A percentile compares a stretch with the other conserved stretches of the same genome.
phyloP scores from a whole-genome alignment of 23 tunicate genomes.

The Trididemnum clinides region DNA sequence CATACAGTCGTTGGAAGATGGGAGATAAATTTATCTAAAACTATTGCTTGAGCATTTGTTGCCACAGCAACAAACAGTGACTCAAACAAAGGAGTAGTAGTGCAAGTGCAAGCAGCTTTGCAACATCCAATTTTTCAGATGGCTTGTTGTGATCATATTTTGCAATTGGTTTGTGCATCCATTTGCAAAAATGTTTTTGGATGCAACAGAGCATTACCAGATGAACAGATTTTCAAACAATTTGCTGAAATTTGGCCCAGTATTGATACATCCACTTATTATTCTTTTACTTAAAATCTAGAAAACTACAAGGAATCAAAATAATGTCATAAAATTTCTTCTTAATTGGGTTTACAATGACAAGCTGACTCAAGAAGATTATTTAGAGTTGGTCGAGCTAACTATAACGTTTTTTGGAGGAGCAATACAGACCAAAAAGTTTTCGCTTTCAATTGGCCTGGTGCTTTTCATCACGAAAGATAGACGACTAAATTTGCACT shows the following conservation, averaged over 20 bases:
- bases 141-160: conserved; percentile 4
- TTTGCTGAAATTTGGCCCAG: not conserved
- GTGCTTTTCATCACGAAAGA: conserved; percentile 15
- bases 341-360: not conserved
- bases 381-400: not conserved
- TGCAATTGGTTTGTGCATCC: not conserved
- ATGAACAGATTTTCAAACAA: not conserved
- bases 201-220: not conserved
- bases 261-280: not conserved
- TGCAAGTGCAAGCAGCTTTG: not conserved
- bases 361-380: not conserved
- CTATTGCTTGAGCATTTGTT: not conserved
- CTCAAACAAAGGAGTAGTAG: not conserved
- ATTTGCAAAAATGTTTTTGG: not conserved
- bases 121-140: not conserved
- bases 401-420: not conserved
- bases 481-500: conserved; percentile 3
- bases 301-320: not conserved
- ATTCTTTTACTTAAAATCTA: not conserved
- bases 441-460: not conserved
- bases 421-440: not conserved
- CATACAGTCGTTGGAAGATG: not conserved
- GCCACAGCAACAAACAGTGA: not conserved
- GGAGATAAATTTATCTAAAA: not conserved
- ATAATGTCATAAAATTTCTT: not conserved